These are phyloP conservation scores for Xestia sexstrigata DNA, from an alignment of 2,888 invertebrate genomes.

Conservation along the genomic window DNA sequence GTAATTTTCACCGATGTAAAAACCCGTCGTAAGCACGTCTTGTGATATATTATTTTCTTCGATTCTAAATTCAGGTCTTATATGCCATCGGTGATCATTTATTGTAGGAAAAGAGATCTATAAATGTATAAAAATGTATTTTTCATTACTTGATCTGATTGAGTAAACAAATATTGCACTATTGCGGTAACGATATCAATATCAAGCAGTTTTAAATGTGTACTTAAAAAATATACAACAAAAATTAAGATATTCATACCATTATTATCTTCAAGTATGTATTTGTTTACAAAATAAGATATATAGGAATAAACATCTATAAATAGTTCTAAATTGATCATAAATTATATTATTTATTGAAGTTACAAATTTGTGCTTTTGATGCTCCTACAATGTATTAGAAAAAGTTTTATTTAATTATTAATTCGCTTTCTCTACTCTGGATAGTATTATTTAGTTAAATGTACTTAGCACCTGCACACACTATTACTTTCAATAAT, in stretches of 20 bases:
- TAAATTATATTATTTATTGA: conserved; percentile 4
- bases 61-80: conserved; percentile 18
- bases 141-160: neutral
- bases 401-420: conserved; percentile 20
- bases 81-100: conserved; percentile 5
- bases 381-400: conserved; percentile 35
- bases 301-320: neutral
- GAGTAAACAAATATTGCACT: conserved; percentile 5
- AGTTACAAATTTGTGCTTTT: conserved; percentile 23
- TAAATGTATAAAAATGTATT: conserved; percentile 20
- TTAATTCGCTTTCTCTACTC: conserved; percentile 36
- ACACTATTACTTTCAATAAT: conserved; percentile 40
- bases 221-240: neutral
- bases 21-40: neutral
- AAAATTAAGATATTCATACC: neutral
- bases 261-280: neutral
- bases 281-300: conserved; percentile 34
- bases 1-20: neutral
- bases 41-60: neutral
- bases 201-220: neutral
- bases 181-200: neutral
- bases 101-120: conserved; percentile 29
- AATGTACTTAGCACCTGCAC: conserved; percentile 51
- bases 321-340: conserved; percentile 20
- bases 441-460: conserved; percentile 46